These are phyloP conservation scores for Micropterix aruncella DNA, from an alignment of 2,888 invertebrate genomes.

Conservation along the genomic window DNA sequence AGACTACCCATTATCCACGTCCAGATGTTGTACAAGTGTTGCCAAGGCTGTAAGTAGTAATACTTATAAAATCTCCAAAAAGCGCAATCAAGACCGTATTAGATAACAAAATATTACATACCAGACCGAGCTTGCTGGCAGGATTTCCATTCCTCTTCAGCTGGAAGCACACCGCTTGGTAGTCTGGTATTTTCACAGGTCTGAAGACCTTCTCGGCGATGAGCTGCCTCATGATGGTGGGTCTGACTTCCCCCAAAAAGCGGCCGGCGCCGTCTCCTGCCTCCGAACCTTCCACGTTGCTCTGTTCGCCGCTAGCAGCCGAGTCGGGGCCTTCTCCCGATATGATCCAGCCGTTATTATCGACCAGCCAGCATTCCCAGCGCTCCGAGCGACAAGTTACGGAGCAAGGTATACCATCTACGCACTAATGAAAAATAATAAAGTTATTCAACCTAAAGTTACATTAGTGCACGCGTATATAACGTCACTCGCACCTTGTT, in stretches of 20 bases:
- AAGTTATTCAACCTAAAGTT: constrained; percentile 9
- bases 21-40: constrained; percentile 38
- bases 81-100: neutral
- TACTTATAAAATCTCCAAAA: constrained; percentile 4
- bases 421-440: constrained; percentile 14
- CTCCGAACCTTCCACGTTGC: neutral
- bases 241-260: constrained; percentile 71
- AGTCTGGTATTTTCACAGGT: constrained; percentile 64
- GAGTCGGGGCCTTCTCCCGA: constrained; percentile 50
- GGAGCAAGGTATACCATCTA: constrained; percentile 31
- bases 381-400: constrained; percentile 47
- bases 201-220: constrained; percentile 64
- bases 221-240: constrained; percentile 60
- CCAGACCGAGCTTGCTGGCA: constrained; percentile 45
- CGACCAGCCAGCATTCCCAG: constrained; percentile 72
- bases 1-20: constrained; percentile 43
- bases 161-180: constrained; percentile 80
- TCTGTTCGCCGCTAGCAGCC: neutral
- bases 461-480: no score
- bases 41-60: constrained; percentile 35
- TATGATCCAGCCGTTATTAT: constrained; percentile 79
- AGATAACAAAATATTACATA: constrained; percentile 20
- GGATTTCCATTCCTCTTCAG: constrained; percentile 46
- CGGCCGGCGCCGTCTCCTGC: constrained; percentile 50
- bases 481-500: no score